Percentiles rank a stretch among this genome's conserved stretches.
Conservation (phyloP, 64 coral and sea anemone species). For the Pocillopora damicornis region DNA sequence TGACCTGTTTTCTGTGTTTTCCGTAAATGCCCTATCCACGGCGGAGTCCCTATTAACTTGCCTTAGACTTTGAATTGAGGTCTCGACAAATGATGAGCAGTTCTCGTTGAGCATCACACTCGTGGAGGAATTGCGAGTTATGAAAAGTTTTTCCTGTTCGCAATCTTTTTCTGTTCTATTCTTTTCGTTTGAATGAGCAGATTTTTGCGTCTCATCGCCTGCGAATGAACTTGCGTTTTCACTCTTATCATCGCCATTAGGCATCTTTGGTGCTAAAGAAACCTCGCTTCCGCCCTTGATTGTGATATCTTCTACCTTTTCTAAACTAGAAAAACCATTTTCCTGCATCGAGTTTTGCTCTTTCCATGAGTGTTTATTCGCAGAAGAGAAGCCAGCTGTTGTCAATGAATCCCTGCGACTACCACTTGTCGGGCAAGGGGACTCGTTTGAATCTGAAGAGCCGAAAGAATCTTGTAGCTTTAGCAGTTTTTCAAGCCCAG, state of each 20-base stretch:
- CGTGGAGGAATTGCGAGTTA: background rate
- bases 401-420: background rate
- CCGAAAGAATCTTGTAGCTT: slow-evolving; percentile 33
- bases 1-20: background rate
- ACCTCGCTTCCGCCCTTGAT: background rate
- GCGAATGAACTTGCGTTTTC: background rate
- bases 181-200: background rate
- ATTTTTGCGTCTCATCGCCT: background rate
- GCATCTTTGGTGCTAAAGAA: background rate
- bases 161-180: background rate
- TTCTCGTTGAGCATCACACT: background rate
- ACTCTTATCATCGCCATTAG: background rate
- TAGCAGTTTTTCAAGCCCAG: slow-evolving; percentile 45
- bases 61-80: background rate
- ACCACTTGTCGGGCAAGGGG: background rate
- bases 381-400: background rate
- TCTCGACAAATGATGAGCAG: background rate
- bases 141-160: background rate
- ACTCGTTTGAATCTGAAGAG: slow-evolving; percentile 62
- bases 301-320: background rate
- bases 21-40: background rate
- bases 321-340: background rate
- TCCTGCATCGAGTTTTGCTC: background rate
- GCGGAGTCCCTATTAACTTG: background rate
- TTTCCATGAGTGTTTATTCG: background rate